Conservation (phyloP, 2,888 invertebrate genomes). For the Patella ulyssiponensis region DNA sequence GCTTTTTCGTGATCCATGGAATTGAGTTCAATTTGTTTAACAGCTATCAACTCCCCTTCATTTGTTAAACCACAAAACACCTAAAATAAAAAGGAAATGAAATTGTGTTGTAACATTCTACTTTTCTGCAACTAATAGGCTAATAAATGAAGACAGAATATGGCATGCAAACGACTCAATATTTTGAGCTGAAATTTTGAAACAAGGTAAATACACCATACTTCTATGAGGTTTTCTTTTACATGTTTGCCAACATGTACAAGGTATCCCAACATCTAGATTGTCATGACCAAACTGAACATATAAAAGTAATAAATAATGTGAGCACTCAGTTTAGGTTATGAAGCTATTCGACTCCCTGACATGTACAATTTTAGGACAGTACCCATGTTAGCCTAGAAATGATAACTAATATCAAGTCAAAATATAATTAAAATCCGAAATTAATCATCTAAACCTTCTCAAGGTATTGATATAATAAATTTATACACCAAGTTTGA, state of each 20-base stretch:
- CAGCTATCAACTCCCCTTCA: conserved; percentile 71
- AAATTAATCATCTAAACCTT: no score
- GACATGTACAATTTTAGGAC: no score
- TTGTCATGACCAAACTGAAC: background rate
- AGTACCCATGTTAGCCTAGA: no score
- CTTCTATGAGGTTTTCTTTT: background rate
- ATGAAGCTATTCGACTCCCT: no score
- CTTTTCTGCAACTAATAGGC: background rate
- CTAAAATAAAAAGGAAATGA: conserved; percentile 38
- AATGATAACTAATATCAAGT: no score
- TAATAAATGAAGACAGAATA: background rate
- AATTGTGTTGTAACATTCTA: background rate
- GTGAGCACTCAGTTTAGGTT: background rate
- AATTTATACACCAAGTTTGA: no score
- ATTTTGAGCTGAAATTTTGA: no score
- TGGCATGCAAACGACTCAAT: no score
- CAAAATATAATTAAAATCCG: no score
- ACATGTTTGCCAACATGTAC: background rate
- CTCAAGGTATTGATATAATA: no score
- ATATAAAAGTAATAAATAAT: background rate
- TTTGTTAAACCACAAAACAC: conserved; percentile 72
- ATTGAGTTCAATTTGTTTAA: conserved; percentile 72
- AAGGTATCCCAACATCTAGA: no score
- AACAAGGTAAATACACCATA: no score
- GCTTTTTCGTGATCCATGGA: conserved; percentile 65